These are phyloP conservation scores for Spisula subtruncata DNA, from an alignment of 2,888 invertebrate genomes.

Conservation along the genomic window DNA sequence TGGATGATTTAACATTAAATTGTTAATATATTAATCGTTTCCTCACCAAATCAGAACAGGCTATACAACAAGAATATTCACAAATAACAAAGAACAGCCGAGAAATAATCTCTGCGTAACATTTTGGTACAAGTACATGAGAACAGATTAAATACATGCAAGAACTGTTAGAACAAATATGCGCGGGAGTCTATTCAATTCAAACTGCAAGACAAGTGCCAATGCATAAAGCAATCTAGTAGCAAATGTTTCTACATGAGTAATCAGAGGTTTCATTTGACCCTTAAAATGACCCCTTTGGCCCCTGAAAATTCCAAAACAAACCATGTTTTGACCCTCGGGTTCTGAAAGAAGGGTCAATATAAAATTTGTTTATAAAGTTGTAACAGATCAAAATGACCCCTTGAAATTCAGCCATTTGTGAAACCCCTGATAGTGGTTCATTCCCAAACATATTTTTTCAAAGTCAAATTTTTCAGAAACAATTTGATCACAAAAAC, in stretches of 20 bases:
- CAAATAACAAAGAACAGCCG: background rate
- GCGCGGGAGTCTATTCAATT: constrained; percentile 40
- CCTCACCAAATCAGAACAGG: too few relatives aligned
- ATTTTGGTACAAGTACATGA: background rate
- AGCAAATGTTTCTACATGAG: constrained; percentile 29
- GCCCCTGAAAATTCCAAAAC: too few relatives aligned
- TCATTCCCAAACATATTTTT: constrained; percentile 2
- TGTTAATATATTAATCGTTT: too few relatives aligned
- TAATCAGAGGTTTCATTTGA: background rate
- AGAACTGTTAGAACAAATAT: constrained; percentile 33
- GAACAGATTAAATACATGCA: constrained; percentile 27
- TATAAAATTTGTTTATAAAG: too few relatives aligned
- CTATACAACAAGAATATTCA: background rate
- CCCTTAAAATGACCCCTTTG: too few relatives aligned
- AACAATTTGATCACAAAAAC: background rate
- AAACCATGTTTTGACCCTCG: background rate
- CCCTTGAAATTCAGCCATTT: too few relatives aligned
- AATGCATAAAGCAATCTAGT: constrained; percentile 35
- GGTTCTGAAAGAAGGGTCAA: too few relatives aligned
- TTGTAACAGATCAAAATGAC: too few relatives aligned
- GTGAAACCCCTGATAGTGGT: background rate
- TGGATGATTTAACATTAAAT: too few relatives aligned
- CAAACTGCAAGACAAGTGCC: constrained; percentile 52
- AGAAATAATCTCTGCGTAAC: background rate
- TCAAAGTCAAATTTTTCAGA: background rate